phyloP scores from a whole-genome alignment of 1,140 invertebrate genomes.

The Neomicropteryx cornuta region DNA sequence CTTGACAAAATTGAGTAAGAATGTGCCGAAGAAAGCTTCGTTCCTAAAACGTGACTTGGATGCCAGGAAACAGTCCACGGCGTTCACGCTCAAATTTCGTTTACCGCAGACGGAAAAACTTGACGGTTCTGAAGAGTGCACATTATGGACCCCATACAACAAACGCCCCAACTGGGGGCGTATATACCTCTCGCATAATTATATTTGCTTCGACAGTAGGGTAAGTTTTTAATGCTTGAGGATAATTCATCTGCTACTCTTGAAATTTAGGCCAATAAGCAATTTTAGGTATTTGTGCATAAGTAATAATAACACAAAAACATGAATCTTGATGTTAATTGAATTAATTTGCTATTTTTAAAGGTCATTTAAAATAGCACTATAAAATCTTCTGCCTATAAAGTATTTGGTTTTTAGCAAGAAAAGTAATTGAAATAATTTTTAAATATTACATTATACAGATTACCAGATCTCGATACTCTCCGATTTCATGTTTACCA shows the following conservation, averaged over 20 bases:
- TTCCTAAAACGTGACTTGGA: conserved; percentile 91
- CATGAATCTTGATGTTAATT: too few relatives aligned
- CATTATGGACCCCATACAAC: conserved; percentile 92
- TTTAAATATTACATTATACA: too few relatives aligned
- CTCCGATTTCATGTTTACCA: too few relatives aligned
- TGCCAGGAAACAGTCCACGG: conserved; percentile 82
- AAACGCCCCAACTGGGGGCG: conserved; percentile 83
- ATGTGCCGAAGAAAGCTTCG: conserved; percentile 75
- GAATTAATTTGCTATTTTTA: too few relatives aligned
- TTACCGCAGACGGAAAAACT: conserved; percentile 82
- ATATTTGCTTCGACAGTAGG: conserved; percentile 91
- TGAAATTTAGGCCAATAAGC: conserved; percentile 1
- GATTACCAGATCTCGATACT: too few relatives aligned
- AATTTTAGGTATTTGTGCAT: conserved; percentile 4
- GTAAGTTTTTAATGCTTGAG: conserved; percentile 45
- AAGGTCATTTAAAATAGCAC: too few relatives aligned
- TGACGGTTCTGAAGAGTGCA: conserved; percentile 83
- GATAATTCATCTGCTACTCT: conserved; percentile 1
- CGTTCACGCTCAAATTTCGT: conserved; percentile 73
- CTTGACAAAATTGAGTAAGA: conserved; percentile 70
- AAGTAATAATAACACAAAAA: neutral
- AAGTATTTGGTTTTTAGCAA: too few relatives aligned
- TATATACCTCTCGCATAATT: conserved; percentile 88
- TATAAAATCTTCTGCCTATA: too few relatives aligned
- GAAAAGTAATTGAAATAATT: too few relatives aligned